Conservation (phyloP, 2,888 invertebrate genomes). For the Perizoma affinitatum region DNA sequence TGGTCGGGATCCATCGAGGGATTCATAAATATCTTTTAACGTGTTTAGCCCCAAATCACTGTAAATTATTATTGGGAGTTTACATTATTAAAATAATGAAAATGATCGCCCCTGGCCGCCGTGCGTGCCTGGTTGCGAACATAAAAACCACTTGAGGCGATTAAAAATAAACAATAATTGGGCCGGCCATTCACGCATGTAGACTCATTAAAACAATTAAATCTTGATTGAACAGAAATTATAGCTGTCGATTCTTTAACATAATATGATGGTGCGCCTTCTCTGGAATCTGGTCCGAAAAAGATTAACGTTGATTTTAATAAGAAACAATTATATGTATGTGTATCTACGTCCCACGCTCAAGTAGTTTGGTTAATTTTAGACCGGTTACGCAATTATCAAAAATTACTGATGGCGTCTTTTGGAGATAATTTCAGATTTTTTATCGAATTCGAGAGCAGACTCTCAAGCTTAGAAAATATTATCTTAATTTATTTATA, state of each 20-base stretch:
- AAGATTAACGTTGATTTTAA: conserved; percentile 83
- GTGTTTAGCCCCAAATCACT: conserved; percentile 83
- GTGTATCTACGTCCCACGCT: conserved; percentile 77
- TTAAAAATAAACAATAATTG: conserved; percentile 85
- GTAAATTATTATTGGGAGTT: conserved; percentile 84
- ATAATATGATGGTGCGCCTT: conserved; percentile 77
- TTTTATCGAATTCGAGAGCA: conserved; percentile 55
- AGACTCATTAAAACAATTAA: conserved; percentile 84
- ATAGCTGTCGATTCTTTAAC: conserved; percentile 84
- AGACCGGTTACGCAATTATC: conserved; percentile 78
- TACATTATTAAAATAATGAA: conserved; percentile 85
- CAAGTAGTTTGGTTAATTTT: conserved; percentile 75
- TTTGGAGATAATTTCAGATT: conserved; percentile 67
- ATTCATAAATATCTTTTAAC: conserved; percentile 82
- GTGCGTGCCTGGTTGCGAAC: conserved; percentile 81
- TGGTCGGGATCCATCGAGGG: conserved; percentile 63
- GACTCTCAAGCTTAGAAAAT: conserved; percentile 44
- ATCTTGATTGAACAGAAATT: conserved; percentile 85
- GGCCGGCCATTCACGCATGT: conserved; percentile 83
- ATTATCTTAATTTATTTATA: conserved; percentile 29
- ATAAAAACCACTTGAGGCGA: conserved; percentile 83
- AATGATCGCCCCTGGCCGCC: conserved; percentile 80
- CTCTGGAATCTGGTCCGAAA: conserved; percentile 79
- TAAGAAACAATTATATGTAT: conserved; percentile 83
- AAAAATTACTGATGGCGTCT: conserved; percentile 79